Base-by-base conservation (phyloP, 2,797 vertebrate genomes). In the Erpetoichthys calabaricus region DNA sequence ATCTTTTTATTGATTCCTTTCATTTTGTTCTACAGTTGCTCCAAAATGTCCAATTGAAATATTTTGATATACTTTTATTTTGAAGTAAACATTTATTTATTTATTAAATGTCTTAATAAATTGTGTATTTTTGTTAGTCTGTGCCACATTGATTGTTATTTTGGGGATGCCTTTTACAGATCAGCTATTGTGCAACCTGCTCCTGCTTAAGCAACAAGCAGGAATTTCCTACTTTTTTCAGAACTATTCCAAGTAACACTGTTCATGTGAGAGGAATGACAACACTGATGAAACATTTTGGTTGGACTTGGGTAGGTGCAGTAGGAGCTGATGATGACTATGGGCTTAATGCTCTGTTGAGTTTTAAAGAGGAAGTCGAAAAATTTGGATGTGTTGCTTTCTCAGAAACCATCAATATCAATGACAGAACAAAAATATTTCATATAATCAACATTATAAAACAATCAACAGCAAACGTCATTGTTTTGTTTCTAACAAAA, bases 301-400 rank as follows among this genome's bases (percentile, higher is more conserved):
- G 75, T n/a, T 91, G 89, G 84, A 85, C 74, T 41, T 91, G 88
- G 85, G 75, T 88, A 5, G 87, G 84, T 3, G 64, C 85, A 5
- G 78, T 86, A 8, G 86, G 83, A 5, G 70, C 73, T 45, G 81
- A 89, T 55, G 78, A 83, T 5, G 86, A 88, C 52, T 88, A 88
- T 6, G 84, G 84, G 4, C 84, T 68, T 57, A 85, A 86, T 44
- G 80, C 81, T 56, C 80, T 89, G 4, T 87, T 89, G 59, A 60
- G 70, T 42, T 89, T 90, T 59, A 77, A 86, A 56, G 78, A 86
- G 64, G 76, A 81, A 41, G 76, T 81, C 3, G 74, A 77, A 47
- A 70, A 51, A 47, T 62, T 65, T 25, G 64, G 69, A 6, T 89
- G 85, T 59, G 65, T 85, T 42, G 79, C 85, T 25, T 25, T 25